phyloP scores from a whole-genome alignment of 2,888 invertebrate species.

The Hirudinaria manillensis region DNA sequence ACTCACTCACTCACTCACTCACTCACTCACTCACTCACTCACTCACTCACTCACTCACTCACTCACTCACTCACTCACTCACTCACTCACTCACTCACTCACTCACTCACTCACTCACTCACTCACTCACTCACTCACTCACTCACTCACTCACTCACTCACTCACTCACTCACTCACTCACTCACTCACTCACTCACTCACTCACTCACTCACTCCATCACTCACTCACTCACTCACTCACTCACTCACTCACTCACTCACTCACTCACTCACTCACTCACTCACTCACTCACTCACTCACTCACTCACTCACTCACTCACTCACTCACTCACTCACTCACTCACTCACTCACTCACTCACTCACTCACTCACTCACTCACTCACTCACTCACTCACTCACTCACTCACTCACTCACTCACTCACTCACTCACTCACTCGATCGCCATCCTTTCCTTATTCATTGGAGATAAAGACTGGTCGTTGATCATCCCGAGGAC shows the following conservation, averaged over 20 bases:
- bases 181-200: constrained; percentile 15
- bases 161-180: constrained; percentile 20
- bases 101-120: constrained; percentile 27
- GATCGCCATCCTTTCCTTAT: background rate
- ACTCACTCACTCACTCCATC: constrained; percentile 9
- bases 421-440: constrained; percentile 7
- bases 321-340: constrained; percentile 22
- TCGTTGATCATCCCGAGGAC: background rate
- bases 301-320: constrained; percentile 19
- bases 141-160: constrained; percentile 33
- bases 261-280: constrained; percentile 16
- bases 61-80: constrained; percentile 31
- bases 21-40: constrained; percentile 28
- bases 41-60: constrained; percentile 27
- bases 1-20: constrained; percentile 33
- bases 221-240: constrained; percentile 6
- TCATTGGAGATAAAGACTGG: no score
- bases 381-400: constrained; percentile 18
- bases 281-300: constrained; percentile 26
- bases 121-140: constrained; percentile 34
- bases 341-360: constrained; percentile 22
- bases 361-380: constrained; percentile 28
- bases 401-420: constrained; percentile 7
- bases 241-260: background rate
- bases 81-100: constrained; percentile 27